Percentiles rank a stretch among this genome's conserved stretches.
Conservation (phyloP, 2,113 vertebrate species). For the Rousettus leschenaultii region DNA sequence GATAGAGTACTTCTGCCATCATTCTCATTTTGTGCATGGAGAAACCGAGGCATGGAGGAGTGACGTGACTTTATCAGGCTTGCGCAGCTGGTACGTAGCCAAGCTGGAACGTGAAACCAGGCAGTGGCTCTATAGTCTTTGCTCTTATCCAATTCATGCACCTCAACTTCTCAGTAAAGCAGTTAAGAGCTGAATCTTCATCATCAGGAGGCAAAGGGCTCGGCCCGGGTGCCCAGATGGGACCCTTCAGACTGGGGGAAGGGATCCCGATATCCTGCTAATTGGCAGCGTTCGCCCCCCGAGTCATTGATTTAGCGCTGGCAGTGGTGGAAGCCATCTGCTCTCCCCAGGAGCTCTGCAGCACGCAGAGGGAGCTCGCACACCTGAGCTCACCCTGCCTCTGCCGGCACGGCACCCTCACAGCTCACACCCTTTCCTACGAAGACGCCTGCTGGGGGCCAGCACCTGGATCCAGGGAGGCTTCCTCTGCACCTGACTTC, state of each 20-base stretch:
- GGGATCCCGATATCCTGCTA: background rate
- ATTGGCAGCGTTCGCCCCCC: background rate
- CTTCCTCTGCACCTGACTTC: background rate
- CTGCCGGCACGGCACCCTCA: fast-evolving
- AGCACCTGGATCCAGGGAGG: background rate
- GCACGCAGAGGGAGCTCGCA: background rate
- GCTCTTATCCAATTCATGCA: background rate
- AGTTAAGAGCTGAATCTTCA: background rate
- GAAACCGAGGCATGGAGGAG: background rate
- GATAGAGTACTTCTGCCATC: fast-evolving
- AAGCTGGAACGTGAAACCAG: background rate
- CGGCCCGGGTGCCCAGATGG: background rate
- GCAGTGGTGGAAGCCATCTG: background rate
- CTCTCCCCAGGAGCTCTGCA: background rate
- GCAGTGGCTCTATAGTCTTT: background rate
- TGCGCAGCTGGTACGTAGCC: background rate
- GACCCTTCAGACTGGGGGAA: background rate
- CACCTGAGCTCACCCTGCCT: background rate
- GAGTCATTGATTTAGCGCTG: background rate
- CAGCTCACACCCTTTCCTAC: background rate
- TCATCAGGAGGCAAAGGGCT: background rate
- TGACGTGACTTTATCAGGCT: background rate
- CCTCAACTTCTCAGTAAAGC: background rate
- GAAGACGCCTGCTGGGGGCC: background rate
- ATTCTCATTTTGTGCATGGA: background rate